phyloP scores from a whole-genome alignment of 2,797 vertebrate genomes.

The Hapalemur alaotrensis region DNA sequence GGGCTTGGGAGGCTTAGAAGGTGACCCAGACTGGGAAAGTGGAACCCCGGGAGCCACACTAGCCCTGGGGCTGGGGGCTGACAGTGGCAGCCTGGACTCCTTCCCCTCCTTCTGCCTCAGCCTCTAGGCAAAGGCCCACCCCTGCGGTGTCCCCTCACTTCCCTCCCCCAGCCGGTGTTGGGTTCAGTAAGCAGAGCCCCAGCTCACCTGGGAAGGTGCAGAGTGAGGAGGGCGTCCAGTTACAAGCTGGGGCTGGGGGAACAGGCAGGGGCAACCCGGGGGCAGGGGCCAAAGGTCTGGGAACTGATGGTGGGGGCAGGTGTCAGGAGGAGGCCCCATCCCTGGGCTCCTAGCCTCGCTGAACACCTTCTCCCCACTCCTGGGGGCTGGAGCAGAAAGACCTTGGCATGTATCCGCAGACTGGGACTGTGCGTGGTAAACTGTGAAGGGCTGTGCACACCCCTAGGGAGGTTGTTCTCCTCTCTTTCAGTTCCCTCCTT shows the following conservation, averaged over 20 bases:
- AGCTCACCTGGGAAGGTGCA: slow-evolving; percentile 18
- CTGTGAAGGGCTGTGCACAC: not conserved
- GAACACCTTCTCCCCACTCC: not conserved
- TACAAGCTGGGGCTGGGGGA: not conserved
- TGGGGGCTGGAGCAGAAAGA: not conserved
- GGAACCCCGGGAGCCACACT: not conserved
- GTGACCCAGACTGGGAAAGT: not conserved
- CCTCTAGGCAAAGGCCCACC: not conserved
- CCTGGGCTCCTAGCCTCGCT: not conserved
- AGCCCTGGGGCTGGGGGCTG: not conserved
- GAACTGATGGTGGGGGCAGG: not conserved
- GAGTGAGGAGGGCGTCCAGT: slow-evolving; percentile 37
- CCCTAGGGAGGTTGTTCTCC: not conserved
- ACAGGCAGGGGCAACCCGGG: not conserved
- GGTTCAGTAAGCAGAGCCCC: slow-evolving; percentile 58
- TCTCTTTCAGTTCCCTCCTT: not conserved
- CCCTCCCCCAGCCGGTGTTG: not conserved
- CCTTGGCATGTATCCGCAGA: fast-evolving
- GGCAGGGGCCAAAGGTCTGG: not conserved
- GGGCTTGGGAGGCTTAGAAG: not conserved
- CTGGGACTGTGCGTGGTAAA: not conserved
- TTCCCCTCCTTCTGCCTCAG: not conserved
- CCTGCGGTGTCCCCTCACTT: not conserved
- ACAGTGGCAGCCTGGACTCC: not conserved
- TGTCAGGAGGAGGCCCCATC: not conserved